Percentiles rank a stretch among this genome's conserved stretches.
These are phyloP conservation scores for Exocentrus adspersus DNA, from an alignment of 2,888 invertebrate genomes.

Conservation along the genomic window DNA sequence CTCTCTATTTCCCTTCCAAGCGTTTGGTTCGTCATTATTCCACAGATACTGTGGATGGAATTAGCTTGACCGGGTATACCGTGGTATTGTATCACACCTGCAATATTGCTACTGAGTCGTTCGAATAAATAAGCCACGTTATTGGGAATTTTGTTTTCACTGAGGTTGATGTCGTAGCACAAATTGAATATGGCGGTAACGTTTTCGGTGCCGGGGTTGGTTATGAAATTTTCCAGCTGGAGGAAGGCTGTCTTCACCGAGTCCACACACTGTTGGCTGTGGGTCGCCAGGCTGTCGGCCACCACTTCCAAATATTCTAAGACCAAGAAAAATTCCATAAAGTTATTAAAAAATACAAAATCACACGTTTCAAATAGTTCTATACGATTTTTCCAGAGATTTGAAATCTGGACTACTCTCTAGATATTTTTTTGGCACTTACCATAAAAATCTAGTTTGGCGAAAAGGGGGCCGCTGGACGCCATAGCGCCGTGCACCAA, in stretches of 20 bases:
- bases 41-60: conserved; percentile 85
- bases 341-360: too few relatives aligned
- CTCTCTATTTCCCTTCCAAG: conserved; percentile 72
- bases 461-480: conserved; percentile 70
- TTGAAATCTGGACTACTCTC: too few relatives aligned
- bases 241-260: conserved; percentile 10
- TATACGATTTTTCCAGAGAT: too few relatives aligned
- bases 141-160: conserved; percentile 67
- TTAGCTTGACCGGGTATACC: conserved; percentile 78
- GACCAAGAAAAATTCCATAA: conserved; percentile 40
- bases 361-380: too few relatives aligned
- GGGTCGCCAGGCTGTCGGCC: conserved; percentile 58
- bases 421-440: too few relatives aligned
- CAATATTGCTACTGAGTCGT: conserved; percentile 78
- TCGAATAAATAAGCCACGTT: conserved; percentile 82
- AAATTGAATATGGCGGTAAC: conserved; percentile 80
- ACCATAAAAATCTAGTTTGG: conserved; percentile 63
- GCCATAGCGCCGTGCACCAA: conserved; percentile 69
- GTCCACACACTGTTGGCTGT: conserved; percentile 20
- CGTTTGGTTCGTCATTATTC: conserved; percentile 73
- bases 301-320: conserved; percentile 86
- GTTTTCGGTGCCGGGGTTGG: conserved; percentile 54
- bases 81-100: conserved; percentile 92
- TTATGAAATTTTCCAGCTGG: conserved; percentile 28
- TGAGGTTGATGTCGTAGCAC: conserved; percentile 75